Evolutionary conservation across 2,797 vertebrate genomes (phyloP).

Genomic region (Amniataba percoides): DNA sequence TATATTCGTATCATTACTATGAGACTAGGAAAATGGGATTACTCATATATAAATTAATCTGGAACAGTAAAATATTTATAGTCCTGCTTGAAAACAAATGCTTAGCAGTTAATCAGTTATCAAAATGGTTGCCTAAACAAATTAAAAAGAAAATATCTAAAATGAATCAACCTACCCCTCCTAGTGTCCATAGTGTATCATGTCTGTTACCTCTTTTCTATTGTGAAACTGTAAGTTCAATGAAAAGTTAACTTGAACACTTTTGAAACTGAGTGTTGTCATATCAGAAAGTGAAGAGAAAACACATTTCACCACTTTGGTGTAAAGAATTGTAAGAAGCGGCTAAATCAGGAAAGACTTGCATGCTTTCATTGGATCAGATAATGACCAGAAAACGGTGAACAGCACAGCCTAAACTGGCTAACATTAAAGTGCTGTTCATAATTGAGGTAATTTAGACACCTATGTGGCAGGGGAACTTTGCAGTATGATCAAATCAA

Average conservation of each 20-base stretch:
- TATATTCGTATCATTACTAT: background rate
- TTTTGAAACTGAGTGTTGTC: background rate
- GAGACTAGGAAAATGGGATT: background rate
- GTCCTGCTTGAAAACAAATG: background rate
- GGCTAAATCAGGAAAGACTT: background rate
- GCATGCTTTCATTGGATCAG: conserved; percentile 24
- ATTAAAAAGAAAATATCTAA: background rate
- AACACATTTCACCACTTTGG: background rate
- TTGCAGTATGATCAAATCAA: conserved; percentile 23
- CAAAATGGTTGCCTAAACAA: background rate
- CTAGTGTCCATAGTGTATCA: background rate
- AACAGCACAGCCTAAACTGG: background rate
- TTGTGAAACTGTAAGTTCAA: background rate
- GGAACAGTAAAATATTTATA: background rate
- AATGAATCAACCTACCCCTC: background rate
- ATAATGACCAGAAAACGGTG: background rate
- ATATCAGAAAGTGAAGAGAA: background rate
- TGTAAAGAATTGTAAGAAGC: background rate
- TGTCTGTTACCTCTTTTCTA: background rate
- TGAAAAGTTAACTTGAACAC: background rate
- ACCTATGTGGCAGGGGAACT: background rate
- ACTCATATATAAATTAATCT: background rate
- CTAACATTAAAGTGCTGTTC: background rate
- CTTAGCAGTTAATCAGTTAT: background rate
- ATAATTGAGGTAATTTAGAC: background rate